Base-by-base conservation (phyloP, 2,888 invertebrate species). In the Corythucha ciliata region DNA sequence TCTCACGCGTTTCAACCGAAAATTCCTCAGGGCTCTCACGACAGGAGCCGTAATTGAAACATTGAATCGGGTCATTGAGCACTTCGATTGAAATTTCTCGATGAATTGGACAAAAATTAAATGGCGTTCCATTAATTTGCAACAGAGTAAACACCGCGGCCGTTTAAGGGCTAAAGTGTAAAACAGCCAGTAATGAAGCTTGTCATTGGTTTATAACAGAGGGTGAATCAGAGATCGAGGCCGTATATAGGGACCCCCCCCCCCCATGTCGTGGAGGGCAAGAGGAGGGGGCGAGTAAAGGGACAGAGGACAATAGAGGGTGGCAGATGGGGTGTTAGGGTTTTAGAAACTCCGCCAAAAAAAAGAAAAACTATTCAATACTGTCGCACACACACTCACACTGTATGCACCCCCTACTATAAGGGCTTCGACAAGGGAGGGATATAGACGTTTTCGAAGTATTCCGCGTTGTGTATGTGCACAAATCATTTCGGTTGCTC, bases 381-480 rank as follows among this genome's bases (percentile, higher is more conserved):
- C n/a, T n/a, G n/a, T n/a, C n/a, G n/a, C n/a, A n/a, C n/a, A n/a
- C n/a, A n/a, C n/a, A n/a, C n/a, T n/a, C n/a, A n/a, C n/a, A n/a
- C n/a, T n/a, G n/a, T n/a, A n/a, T n/a, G 61, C 63, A 62, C 62
- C 52, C 57, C 57, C 57, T 56, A 57, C 53, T 54, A 49, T 45
- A 45, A 37, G 40, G 56, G 52, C 37, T 46, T 49, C 46, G 49
- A 48, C 52, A 59, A 52, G 58, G 62, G 62, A 62, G 64, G 62
- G 57, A 54, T 52, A 49, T 54, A 52, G 56, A 57, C 56, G 53
- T 57, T 54, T 46, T 57, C 29, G 29, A 41, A n/a, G 40, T n/a
- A 39, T 6, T 29, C 48, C 26, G 26, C 22, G 45, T 48, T 48
- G 47, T 45, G 25, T 47, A 52, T 48, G 51, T 47, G 53, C 53